Base-by-base conservation (phyloP, 2,888 invertebrate genomes). In the Chouioia cunea region DNA sequence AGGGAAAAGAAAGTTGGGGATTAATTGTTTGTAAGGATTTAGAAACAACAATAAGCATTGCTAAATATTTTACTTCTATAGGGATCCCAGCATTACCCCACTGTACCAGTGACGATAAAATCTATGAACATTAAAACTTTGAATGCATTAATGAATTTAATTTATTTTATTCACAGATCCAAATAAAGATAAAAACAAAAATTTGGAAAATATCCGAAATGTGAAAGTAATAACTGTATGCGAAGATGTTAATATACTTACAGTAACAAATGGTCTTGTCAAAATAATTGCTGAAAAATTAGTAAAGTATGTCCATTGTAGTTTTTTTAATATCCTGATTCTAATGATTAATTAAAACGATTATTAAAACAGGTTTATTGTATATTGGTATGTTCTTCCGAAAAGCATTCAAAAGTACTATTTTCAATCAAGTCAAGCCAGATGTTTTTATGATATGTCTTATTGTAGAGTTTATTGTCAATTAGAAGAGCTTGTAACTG, bases 381-480 rank as follows among this genome's bases (percentile, higher is more conserved):
- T 94, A 6, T 98, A 99, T 86, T 98, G 97, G 97, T 94, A 95
- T 22, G 89, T 95, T 43, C 94, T 97, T 0, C 95, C 96, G n/a
- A n/a, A n/a, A 84, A 96, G 94, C 80, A 93, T 97, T 57, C 95
- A 97, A 0, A 94, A 94, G 0, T 99, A 96, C 84, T 98, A 98
- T 84, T 91, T 97, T 88, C 97, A 97, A 87, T 94, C 96, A 0
- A 97, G 97, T 0, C 88, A 98, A 79, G 98, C 98, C 10, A 98
- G 98, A 0, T 90, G 98, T 76, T 98, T 99, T 86, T 96, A 97
- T 0, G 90, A 91, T 77, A 90, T 89, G n/a, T 93, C 97, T 0
- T 91, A 89, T 80, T 98, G 97, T 83, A 90, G 98, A 20, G 91
- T 98, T 57, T 99, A 98, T 86, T 97, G 75, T 65, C 75, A 75